phyloP scores from a whole-genome alignment of 2,797 vertebrate species.

The Pogonophryne albipinna region DNA sequence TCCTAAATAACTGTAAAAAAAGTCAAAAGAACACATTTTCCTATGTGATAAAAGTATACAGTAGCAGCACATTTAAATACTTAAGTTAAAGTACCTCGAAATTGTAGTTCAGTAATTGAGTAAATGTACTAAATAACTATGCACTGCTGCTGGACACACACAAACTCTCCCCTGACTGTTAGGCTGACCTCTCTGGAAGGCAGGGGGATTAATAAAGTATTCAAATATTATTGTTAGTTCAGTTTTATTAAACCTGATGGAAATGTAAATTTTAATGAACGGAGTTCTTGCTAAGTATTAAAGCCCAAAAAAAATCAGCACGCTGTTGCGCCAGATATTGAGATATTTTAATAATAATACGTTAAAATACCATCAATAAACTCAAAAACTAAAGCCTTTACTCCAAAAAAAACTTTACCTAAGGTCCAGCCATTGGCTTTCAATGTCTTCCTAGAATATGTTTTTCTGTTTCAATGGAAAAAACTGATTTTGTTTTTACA shows the following conservation, averaged over 20 bases:
- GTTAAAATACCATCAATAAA: too few species aligned
- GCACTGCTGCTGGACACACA: background rate
- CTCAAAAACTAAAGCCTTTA: too few species aligned
- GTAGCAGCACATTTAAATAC: background rate
- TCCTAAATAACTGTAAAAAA: background rate
- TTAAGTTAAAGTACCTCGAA: background rate
- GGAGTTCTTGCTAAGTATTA: background rate
- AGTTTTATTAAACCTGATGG: background rate
- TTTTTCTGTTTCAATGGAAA: too few species aligned
- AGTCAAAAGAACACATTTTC: background rate
- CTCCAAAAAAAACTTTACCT: too few species aligned
- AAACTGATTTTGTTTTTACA: too few species aligned
- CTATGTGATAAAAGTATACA: background rate
- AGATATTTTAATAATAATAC: background rate
- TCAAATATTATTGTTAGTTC: background rate
- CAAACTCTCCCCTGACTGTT: background rate
- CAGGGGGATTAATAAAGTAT: conserved; percentile 21
- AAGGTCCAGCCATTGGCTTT: background rate
- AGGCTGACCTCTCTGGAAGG: background rate
- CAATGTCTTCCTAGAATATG: too few species aligned
- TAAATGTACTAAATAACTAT: background rate
- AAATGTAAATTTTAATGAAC: background rate
- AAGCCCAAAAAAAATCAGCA: background rate
- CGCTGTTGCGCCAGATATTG: background rate
- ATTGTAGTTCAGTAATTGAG: background rate